A percentile compares a stretch with the other conserved stretches of the same genome.
Conservation (phyloP, 2,113 vertebrate species). For the Mobula birostris region DNA sequence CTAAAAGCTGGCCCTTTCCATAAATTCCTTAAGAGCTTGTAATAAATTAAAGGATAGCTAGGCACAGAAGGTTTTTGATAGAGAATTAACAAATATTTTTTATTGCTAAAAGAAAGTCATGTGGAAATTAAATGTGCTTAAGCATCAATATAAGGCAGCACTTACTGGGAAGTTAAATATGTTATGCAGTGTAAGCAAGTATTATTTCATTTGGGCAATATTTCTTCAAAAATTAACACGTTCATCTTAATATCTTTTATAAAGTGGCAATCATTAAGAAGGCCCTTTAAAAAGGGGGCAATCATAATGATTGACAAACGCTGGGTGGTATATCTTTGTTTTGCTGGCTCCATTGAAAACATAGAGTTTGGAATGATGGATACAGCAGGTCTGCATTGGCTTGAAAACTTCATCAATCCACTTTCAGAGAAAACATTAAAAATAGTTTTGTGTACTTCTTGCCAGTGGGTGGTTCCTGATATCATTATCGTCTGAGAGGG, state of each 20-base stretch:
- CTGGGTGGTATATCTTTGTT: neutral
- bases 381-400: neutral
- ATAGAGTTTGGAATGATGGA: neutral
- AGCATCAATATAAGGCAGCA: neutral
- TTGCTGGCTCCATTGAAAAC: neutral
- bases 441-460: no score
- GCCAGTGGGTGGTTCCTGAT: neutral
- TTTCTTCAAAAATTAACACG: neutral
- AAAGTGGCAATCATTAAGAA: neutral
- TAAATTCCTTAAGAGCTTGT: slow-evolving; percentile 8
- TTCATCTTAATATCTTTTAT: neutral
- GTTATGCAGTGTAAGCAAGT: neutral
- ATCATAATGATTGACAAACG: neutral
- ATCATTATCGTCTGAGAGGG: neutral
- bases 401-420: neutral
- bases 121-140: neutral
- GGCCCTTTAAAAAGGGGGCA: neutral
- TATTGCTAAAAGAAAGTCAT: neutral
- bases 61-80: no score
- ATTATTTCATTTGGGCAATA: neutral
- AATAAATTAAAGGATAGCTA: neutral
- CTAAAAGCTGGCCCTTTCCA: neutral
- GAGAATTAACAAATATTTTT: neutral
- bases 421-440: neutral
- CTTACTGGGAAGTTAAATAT: neutral